These are phyloP conservation scores for Argyresthia goedartella DNA, from an alignment of 2,888 invertebrate species.

Conservation along the genomic window DNA sequence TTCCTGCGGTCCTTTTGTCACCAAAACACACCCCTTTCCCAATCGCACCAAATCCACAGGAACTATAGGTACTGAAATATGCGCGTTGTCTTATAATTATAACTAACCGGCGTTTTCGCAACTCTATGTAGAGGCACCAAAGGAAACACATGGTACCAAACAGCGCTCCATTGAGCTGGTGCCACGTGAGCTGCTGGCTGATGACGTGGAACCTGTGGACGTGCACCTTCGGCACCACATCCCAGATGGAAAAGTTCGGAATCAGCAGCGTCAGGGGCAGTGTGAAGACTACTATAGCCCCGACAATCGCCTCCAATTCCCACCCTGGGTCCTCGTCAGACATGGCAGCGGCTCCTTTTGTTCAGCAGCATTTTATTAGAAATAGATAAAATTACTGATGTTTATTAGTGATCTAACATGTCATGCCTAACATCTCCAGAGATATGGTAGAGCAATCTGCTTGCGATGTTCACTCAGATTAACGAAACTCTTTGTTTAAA, in stretches of 20 bases:
- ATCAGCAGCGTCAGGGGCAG: slow-evolving; percentile 46
- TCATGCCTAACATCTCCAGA: too few relatives aligned
- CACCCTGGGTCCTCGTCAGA: slow-evolving; percentile 11
- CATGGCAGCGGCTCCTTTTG: not conserved
- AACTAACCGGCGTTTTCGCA: slow-evolving; percentile 48
- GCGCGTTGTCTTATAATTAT: too few relatives aligned
- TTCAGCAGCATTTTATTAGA: not conserved
- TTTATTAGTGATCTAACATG: too few relatives aligned
- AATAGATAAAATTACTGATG: not conserved
- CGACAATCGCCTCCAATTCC: slow-evolving; percentile 15
- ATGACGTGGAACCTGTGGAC: slow-evolving; percentile 39
- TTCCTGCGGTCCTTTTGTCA: too few relatives aligned
- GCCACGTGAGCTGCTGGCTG: slow-evolving; percentile 38
- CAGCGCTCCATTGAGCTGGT: slow-evolving; percentile 34
- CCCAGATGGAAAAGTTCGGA: slow-evolving; percentile 47
- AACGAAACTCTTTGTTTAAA: too few relatives aligned
- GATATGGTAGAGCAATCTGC: too few relatives aligned
- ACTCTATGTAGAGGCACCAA: slow-evolving; percentile 49
- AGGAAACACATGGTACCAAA: slow-evolving; percentile 30
- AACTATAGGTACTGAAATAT: too few relatives aligned
- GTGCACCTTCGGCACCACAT: slow-evolving; percentile 43
- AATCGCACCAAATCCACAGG: too few relatives aligned
- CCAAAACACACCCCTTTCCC: too few relatives aligned
- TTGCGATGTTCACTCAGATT: too few relatives aligned
- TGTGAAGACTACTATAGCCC: slow-evolving; percentile 34